phyloP scores from a whole-genome alignment of 2,113 vertebrate genomes.

The Blennius ocellaris region DNA sequence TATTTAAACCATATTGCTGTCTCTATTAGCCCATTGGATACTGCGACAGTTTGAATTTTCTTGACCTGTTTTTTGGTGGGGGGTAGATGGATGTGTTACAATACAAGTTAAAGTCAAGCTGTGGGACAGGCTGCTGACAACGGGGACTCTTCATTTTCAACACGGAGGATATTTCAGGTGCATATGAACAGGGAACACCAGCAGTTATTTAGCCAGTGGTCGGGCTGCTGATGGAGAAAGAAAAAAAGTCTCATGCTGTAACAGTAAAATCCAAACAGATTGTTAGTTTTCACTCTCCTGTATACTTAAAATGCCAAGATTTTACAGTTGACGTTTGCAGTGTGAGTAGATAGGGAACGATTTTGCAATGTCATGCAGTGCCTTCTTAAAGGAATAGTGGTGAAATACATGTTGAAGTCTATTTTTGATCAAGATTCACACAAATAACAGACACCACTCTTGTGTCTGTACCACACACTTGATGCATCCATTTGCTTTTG shows the following conservation, averaged over 20 bases:
- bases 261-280: slow-evolving; percentile 40
- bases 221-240: neutral
- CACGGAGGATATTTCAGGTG: neutral
- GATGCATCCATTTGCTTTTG: neutral
- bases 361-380: slow-evolving; percentile 35
- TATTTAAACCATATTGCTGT: slow-evolving; percentile 70
- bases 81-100: slow-evolving; percentile 37
- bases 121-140: neutral
- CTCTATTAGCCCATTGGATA: slow-evolving; percentile 47
- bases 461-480: slow-evolving; percentile 8
- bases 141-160: slow-evolving; percentile 4
- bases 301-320: slow-evolving; percentile 28
- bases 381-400: slow-evolving; percentile 45
- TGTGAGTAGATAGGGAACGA: slow-evolving; percentile 37
- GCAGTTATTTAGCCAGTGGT: neutral
- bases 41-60: slow-evolving; percentile 47
- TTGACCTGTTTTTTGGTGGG: slow-evolving; percentile 30
- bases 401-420: neutral
- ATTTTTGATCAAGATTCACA: neutral
- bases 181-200: neutral
- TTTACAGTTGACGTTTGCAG: slow-evolving; percentile 49
- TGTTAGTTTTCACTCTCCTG: neutral
- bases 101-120: slow-evolving; percentile 20
- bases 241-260: slow-evolving; percentile 23
- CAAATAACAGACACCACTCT: neutral